Evolutionary conservation across 2,888 invertebrate genomes (phyloP).

Genomic region (Drosophila cognata): DNA sequence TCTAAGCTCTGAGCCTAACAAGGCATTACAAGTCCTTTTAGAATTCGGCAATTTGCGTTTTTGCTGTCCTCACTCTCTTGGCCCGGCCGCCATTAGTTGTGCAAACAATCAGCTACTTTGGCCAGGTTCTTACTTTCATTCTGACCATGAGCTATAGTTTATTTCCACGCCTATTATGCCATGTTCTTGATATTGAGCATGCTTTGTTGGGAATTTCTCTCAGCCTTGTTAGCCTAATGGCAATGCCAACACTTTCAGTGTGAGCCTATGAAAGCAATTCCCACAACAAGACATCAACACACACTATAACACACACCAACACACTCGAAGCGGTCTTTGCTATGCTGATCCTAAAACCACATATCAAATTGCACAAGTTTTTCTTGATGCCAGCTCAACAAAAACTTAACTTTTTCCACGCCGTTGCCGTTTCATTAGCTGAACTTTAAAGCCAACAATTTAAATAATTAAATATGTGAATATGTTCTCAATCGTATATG

Average conservation of each 20-base stretch:
- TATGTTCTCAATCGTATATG: neutral
- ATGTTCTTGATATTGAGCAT: constrained; percentile 33
- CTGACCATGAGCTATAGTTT: constrained; percentile 16
- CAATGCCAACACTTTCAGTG: constrained; percentile 68
- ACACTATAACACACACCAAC: neutral
- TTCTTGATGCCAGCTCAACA: constrained; percentile 30
- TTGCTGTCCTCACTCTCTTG: constrained; percentile 14
- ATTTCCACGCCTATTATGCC: constrained; percentile 17
- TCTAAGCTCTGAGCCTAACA: constrained; percentile 21
- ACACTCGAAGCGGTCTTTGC: constrained; percentile 17
- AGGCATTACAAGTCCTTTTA: constrained; percentile 16
- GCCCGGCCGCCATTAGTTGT: constrained; percentile 64
- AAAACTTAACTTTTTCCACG: constrained; percentile 17
- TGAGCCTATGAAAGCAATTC: constrained; percentile 64
- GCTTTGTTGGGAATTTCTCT: constrained; percentile 38
- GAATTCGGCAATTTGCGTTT: constrained; percentile 51
- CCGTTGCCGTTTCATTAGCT: neutral
- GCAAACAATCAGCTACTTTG: constrained; percentile 68
- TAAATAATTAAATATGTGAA: neutral
- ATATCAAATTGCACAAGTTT: constrained; percentile 64
- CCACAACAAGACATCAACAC: constrained; percentile 7
- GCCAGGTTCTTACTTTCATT: constrained; percentile 17
- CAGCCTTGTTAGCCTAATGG: constrained; percentile 71
- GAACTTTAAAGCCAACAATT: no score
- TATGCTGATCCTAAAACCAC: constrained; percentile 60